Evolutionary conservation across 2,797 vertebrate species (phyloP).

Genomic region (Chelonia mydas): DNA sequence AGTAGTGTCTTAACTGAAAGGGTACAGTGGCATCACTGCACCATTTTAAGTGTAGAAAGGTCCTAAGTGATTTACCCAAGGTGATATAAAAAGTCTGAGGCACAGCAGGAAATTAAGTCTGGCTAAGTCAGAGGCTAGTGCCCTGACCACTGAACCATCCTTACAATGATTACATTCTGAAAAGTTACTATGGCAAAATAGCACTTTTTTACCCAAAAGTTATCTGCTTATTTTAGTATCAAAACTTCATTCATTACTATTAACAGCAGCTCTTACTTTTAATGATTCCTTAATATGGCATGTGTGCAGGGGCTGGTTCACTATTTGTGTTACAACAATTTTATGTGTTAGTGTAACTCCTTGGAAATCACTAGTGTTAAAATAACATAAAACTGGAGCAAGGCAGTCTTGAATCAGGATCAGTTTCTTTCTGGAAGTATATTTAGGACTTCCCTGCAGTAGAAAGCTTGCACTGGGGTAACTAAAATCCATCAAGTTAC

Average conservation of each 20-base stretch:
- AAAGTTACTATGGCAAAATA: background rate
- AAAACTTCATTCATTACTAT: background rate
- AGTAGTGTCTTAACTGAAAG: no score
- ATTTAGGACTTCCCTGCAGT: background rate
- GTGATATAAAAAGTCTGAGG: no score
- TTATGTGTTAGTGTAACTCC: background rate
- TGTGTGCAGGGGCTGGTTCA: background rate
- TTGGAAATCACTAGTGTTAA: background rate
- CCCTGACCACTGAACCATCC: background rate
- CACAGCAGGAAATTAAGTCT: no score
- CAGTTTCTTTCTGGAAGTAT: background rate
- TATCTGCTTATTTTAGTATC: background rate
- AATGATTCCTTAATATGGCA: background rate
- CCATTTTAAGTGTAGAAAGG: no score
- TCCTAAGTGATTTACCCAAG: no score
- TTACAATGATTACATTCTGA: fast-evolving
- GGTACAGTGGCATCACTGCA: no score
- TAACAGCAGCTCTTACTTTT: background rate
- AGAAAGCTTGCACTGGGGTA: background rate
- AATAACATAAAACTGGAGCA: fast-evolving
- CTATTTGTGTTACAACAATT: no score
- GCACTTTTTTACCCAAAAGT: background rate
- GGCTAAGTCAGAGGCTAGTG: no score
- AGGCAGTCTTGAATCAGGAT: background rate
- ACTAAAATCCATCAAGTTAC: background rate